These are phyloP conservation scores for Pasiphila rectangulata DNA, from an alignment of 2,888 invertebrate genomes.

Conservation along the genomic window DNA sequence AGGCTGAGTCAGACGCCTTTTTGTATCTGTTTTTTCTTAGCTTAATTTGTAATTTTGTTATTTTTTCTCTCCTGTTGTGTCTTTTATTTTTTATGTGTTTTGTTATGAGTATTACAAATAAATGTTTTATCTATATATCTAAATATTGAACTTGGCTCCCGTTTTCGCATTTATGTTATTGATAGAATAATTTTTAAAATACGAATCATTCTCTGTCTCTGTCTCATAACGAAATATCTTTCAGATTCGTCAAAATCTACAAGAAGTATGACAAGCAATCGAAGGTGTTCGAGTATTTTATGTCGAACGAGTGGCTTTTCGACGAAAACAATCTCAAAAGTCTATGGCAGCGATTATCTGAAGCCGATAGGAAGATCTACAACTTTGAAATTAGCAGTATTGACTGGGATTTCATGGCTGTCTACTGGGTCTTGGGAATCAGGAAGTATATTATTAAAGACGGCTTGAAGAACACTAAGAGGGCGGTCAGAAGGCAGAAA, in stretches of 20 bases:
- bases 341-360: constrained; percentile 20
- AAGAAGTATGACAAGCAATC: constrained; percentile 24
- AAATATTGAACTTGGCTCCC: too few species aligned
- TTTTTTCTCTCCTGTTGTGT: too few species aligned
- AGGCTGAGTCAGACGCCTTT: too few species aligned
- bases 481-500: constrained; percentile 12
- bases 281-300: constrained; percentile 14
- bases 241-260: constrained; percentile 27
- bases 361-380: constrained; percentile 28
- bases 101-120: too few species aligned
- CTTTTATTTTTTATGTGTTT: too few species aligned
- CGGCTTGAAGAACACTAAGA: constrained; percentile 14
- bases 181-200: too few species aligned
- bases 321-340: constrained; percentile 15
- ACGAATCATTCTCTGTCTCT: too few species aligned
- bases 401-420: constrained; percentile 11
- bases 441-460: constrained; percentile 29
- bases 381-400: constrained; percentile 28
- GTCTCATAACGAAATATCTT: constrained; percentile 9
- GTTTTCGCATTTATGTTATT: too few species aligned
- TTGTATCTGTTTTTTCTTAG: too few species aligned
- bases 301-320: constrained; percentile 18
- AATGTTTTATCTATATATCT: too few species aligned
- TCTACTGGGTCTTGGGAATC: constrained; percentile 22
- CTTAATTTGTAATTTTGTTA: too few species aligned